A percentile compares a stretch with the other conserved stretches of the same genome.
These are phyloP conservation scores for Petrophora chlorosata DNA, from an alignment of 2,888 invertebrate species.

Conservation along the genomic window DNA sequence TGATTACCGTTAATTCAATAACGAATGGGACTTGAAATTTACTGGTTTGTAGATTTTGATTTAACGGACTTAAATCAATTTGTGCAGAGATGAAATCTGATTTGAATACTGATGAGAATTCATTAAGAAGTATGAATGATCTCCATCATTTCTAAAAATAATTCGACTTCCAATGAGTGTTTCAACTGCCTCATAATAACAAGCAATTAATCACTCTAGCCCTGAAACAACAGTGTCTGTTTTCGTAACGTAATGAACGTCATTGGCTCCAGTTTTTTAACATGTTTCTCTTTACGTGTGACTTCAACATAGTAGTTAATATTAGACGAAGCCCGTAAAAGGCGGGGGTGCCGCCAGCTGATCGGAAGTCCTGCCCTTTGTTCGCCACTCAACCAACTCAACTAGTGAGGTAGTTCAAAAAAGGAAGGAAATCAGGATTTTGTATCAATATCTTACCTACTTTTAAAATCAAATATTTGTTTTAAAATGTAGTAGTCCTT, in stretches of 20 bases:
- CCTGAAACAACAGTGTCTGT: slow-evolving; percentile 26
- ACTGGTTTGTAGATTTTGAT: slow-evolving; percentile 14
- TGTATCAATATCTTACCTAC: slow-evolving; percentile 40
- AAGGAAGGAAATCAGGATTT: slow-evolving; percentile 66
- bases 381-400: slow-evolving; percentile 69
- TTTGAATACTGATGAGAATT: slow-evolving; percentile 10
- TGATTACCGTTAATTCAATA: slow-evolving; percentile 47
- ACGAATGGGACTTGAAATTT: slow-evolving; percentile 39
- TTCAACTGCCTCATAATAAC: slow-evolving; percentile 19
- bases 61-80: background rate
- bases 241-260: slow-evolving; percentile 26
- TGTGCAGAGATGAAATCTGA: slow-evolving; percentile 1
- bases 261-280: slow-evolving; percentile 40
- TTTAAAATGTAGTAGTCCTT: slow-evolving; percentile 18
- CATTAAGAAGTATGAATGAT: slow-evolving; percentile 11
- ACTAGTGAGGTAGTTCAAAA: slow-evolving; percentile 58
- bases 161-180: slow-evolving; percentile 13
- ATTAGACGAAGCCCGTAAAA: slow-evolving; percentile 78
- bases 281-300: slow-evolving; percentile 45
- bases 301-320: slow-evolving; percentile 61
- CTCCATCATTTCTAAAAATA: slow-evolving; percentile 18
- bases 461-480: slow-evolving; percentile 21
- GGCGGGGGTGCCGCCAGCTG: slow-evolving; percentile 78
- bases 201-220: slow-evolving; percentile 25
- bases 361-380: slow-evolving; percentile 83